phyloP scores from a whole-genome alignment of 2,113 vertebrate species.

The Saiga tatarica region DNA sequence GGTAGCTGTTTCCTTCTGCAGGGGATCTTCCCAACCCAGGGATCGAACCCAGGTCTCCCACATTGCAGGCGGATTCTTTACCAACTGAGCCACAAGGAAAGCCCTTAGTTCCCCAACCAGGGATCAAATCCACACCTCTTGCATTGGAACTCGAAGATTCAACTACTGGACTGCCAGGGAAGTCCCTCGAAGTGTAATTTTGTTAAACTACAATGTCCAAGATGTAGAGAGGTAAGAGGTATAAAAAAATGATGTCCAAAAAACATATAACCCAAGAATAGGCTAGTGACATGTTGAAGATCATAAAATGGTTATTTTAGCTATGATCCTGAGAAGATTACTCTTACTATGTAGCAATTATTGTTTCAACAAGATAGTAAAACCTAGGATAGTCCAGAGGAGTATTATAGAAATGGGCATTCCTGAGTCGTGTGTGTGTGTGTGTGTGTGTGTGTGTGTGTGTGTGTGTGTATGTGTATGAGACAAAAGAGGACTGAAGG shows the following conservation, averaged over 20 bases:
- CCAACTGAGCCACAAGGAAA: neutral
- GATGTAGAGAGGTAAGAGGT: neutral
- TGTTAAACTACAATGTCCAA: neutral
- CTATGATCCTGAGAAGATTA: neutral
- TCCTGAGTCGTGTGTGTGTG: neutral
- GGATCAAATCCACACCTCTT: neutral
- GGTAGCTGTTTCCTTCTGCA: neutral
- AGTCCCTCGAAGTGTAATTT: neutral
- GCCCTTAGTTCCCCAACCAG: neutral
- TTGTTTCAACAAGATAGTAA: neutral
- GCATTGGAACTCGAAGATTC: neutral
- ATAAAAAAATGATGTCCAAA: neutral
- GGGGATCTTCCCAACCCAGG: neutral
- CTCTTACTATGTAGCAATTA: neutral
- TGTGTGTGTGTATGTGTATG: neutral
- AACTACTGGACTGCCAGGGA: neutral
- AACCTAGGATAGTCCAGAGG: neutral
- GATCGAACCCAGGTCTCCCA: neutral
- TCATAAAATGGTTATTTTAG: neutral
- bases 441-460: neutral
- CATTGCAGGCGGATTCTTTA: neutral
- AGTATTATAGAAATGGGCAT: neutral
- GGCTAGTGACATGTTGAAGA: neutral
- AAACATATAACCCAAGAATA: neutral
- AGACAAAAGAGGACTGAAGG: neutral